Evolutionary conservation across 2,797 vertebrate genomes (phyloP).

Genomic region (Oryzias sinensis): DNA sequence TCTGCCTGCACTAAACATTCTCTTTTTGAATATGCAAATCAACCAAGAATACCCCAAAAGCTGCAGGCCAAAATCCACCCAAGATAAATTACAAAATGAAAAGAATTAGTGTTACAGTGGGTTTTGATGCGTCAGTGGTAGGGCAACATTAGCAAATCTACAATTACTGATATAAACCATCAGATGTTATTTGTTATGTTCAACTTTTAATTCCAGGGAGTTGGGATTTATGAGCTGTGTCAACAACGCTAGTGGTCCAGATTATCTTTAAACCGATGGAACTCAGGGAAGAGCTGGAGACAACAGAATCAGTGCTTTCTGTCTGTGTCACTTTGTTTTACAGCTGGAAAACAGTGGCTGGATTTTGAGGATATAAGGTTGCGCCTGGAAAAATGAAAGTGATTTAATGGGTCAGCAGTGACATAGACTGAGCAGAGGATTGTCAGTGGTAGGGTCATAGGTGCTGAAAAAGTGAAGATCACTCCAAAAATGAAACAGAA

Average conservation of each 20-base stretch:
- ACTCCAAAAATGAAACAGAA: constrained; percentile 2
- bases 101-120: constrained; percentile 46
- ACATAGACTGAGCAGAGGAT: constrained; percentile 6
- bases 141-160: constrained; percentile 50
- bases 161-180: constrained; percentile 62
- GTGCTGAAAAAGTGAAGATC: not conserved
- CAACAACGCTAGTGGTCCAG: constrained; percentile 54
- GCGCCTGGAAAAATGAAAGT: constrained; percentile 16
- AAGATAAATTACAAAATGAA: constrained; percentile 55
- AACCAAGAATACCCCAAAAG: constrained; percentile 47
- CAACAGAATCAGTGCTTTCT: constrained; percentile 34
- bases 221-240: constrained; percentile 61
- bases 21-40: constrained; percentile 66
- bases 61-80: constrained; percentile 42
- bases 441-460: not conserved
- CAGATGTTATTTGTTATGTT: constrained; percentile 53
- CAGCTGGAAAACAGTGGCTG: constrained; percentile 26
- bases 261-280: constrained; percentile 52
- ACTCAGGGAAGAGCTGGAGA: constrained; percentile 38
- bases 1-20: constrained; percentile 52
- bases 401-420: constrained; percentile 28
- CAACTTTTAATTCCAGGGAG: constrained; percentile 53
- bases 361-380: constrained; percentile 34
- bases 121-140: constrained; percentile 54
- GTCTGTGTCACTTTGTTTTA: constrained; percentile 41